Base-by-base conservation (phyloP, 2,113 vertebrate genomes). In the Neomonachus schauinslandi region DNA sequence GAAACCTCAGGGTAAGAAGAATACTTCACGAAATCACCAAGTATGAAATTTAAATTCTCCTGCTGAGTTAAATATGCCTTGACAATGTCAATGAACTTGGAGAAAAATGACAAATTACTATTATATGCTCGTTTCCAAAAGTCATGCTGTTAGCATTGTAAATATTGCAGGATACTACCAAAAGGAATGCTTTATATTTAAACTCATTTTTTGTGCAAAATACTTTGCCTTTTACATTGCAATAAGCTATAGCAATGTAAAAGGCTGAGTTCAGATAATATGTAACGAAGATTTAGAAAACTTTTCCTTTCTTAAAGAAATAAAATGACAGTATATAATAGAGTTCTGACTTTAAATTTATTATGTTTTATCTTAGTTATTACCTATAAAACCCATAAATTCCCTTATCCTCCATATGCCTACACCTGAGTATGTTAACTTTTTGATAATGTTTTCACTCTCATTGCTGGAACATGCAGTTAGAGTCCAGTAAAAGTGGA, bases 41-140 rank as follows among this genome's bases (percentile, higher is more conserved):
- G 97, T 98, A 98, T 96, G 93, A 98, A 98, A 98, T 98, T 98
- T 96, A 36, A 94, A 97, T 98, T 98, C 63, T 97, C 97, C 95
- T 97, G 95, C 94, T 98, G 98, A 98, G 97, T 94, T 97, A 99
- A 99, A 99, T 98, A 97, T 4, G 84, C 98, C 97, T 88, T 99
- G 98, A 99, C 97, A 98, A 98, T 99, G 98, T 98, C 99, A 98
- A 96, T 98, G 98, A 99, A 98, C 98, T 98, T 98, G 85, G n/a
- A 94, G 98, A 91, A 98, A 99, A 46, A 98, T 98, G 98, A 99
- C 98, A 99, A 98, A 97, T 98, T 97, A 95, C 55, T 87, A 87
- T 97, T 96, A 97, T 92, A n/a, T 92, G 90, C 94, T 97, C 94
- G 80, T 97, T 97, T 98, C 97, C 83, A 46, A 98, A 98, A 98